Conservation (phyloP, 2,888 invertebrate genomes). For the Drosophila helvetica region DNA sequence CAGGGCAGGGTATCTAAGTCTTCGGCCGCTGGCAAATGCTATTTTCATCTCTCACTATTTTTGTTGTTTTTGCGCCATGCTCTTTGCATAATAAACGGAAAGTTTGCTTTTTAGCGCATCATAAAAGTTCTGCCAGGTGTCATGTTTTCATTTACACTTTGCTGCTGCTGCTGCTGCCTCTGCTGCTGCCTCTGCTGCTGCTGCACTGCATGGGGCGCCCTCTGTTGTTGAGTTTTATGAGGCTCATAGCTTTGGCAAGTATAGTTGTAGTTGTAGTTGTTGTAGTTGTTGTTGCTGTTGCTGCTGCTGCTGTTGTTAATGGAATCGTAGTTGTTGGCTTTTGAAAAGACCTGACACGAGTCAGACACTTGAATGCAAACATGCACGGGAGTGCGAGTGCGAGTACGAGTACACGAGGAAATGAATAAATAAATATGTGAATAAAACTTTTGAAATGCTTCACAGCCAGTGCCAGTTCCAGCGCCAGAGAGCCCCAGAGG, state of each 20-base stretch:
- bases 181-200: conserved; percentile 14
- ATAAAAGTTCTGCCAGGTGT: conserved; percentile 70
- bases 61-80: conserved; percentile 20
- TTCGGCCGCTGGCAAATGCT: neutral
- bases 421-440: conserved; percentile 48
- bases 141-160: conserved; percentile 78
- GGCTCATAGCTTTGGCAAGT: conserved; percentile 11
- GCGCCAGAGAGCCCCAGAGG: neutral
- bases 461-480: neutral
- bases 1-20: neutral
- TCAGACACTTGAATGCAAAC: conserved; percentile 35
- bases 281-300: neutral
- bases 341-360: conserved; percentile 42
- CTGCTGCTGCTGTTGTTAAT: conserved; percentile 38
- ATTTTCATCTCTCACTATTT: neutral
- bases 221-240: conserved; percentile 44
- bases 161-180: conserved; percentile 10
- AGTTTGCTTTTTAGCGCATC: conserved; percentile 64
- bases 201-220: conserved; percentile 33
- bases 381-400: too few relatives aligned
- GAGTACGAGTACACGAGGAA: conserved; percentile 13
- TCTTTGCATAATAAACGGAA: conserved; percentile 59
- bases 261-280: conserved; percentile 1
- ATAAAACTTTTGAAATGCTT: conserved; percentile 45
- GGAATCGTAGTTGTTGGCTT: conserved; percentile 36